A percentile compares a stretch with the other conserved stretches of the same genome.
phyloP scores from a whole-genome alignment of 2,888 invertebrate species.

The Osmoderma eremita region DNA sequence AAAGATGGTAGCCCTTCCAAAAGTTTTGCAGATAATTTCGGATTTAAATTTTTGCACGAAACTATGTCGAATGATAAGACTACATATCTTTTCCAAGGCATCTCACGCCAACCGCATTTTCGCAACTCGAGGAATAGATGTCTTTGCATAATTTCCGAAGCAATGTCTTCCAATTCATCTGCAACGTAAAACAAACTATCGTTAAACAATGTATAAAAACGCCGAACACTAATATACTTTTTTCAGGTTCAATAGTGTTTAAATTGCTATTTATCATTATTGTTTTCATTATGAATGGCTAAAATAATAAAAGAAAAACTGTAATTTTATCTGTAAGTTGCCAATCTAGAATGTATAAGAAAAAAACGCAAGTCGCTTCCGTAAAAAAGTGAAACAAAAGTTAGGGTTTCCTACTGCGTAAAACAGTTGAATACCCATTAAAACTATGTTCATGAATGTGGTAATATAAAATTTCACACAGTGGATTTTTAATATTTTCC shows the following conservation, averaged over 20 bases:
- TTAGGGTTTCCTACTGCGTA: no score
- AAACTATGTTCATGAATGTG: no score
- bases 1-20: slow-evolving; percentile 5
- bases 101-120: slow-evolving; percentile 21
- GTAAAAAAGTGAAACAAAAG: no score
- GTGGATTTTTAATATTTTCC: no score
- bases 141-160: slow-evolving; percentile 37
- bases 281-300: background rate
- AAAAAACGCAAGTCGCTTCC: no score
- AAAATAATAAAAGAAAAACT: background rate
- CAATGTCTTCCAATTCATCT: slow-evolving; percentile 29
- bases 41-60: slow-evolving; percentile 22
- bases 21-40: background rate
- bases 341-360: no score
- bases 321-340: no score
- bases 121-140: slow-evolving; percentile 38
- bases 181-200: background rate
- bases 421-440: no score
- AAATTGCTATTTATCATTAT: slow-evolving; percentile 23
- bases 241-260: slow-evolving; percentile 3
- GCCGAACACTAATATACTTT: no score
- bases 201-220: background rate
- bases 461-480: no score
- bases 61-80: slow-evolving; percentile 22
- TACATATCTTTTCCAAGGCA: slow-evolving; percentile 33